Base-by-base conservation (phyloP, 2,113 vertebrate species). In the Sinocyclocheilus rhinocerous region DNA sequence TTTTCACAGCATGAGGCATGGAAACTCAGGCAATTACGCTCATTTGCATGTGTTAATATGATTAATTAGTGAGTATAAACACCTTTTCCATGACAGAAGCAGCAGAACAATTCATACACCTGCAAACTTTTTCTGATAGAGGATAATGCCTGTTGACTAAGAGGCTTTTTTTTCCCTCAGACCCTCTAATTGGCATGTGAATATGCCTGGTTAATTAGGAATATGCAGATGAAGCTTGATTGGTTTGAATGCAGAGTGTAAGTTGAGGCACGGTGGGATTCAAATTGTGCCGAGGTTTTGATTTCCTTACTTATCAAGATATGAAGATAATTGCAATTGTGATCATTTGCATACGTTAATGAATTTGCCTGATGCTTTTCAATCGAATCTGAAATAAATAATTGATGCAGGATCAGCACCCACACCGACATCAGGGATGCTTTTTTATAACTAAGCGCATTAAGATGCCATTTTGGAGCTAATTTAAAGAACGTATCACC, bases 21-120 rank as follows among this genome's bases (percentile, higher is more conserved):
- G 91, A 90, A 93, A 91, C 92, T 91, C 89, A 90, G 90, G 93
- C 94, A 94, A 95, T 95, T 95, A 93, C 92, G 91, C 93, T 95
- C 94, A 95, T 95, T 93, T 94, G 93, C 94, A 95, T 94, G 94
- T 95, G 94, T 95, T 95, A 95, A 95, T 95, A 93, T 94, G 93
- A 95, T 95, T 95, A 94, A 95, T 95, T 95, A 95, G 93, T 90
- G 86, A 93, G 92, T 93, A 94, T 95, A 95, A 95, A 95, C 95
- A 94, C 95, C 93, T 94, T 89, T 94, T 92, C 90, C 91, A 91
- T 91, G 93, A 93, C 93, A 93, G 92, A 85, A 92, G 92, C 92
- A 87, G 88, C 92, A 94, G 89, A 91, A 91, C 90, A 92, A 93
- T 93, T 91, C 89, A 83, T 92, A 94, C 94, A 95, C 94, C 94